These are phyloP conservation scores for honey bee (Apis mellifera) DNA, from an alignment of 1,140 invertebrate genomes.

Conservation along the genomic window DNA sequence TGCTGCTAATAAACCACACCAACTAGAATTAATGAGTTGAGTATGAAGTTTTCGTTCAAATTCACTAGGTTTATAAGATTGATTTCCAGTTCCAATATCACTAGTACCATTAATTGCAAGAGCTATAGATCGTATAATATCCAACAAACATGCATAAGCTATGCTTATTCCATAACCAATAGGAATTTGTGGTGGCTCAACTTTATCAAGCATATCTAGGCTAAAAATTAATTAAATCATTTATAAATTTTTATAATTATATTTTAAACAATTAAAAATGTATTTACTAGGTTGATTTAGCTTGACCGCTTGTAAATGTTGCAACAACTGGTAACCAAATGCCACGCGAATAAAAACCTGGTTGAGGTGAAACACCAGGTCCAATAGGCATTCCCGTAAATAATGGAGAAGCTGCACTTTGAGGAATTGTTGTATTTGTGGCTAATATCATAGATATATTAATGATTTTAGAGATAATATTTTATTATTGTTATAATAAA, in stretches of 20 bases:
- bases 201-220: conserved; percentile 96
- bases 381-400: conserved; percentile 87
- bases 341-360: conserved; percentile 95
- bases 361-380: conserved; percentile 91
- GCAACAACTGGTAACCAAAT: conserved; percentile 94
- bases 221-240: conserved; percentile 81
- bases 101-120: conserved; percentile 84
- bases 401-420: conserved; percentile 86
- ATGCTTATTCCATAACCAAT: conserved; percentile 98
- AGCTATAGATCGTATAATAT: conserved; percentile 91
- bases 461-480: conserved; percentile 29
- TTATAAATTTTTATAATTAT: not conserved
- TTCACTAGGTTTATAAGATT: conserved; percentile 80
- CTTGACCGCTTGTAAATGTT: conserved; percentile 91
- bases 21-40: conserved; percentile 96
- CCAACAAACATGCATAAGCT: conserved; percentile 95
- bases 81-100: conserved; percentile 75
- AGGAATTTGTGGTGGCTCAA: conserved; percentile 94
- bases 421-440: conserved; percentile 76
- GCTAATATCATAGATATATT: conserved; percentile 33
- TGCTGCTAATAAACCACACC: conserved; percentile 96
- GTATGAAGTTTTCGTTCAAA: conserved; percentile 84
- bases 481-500: conserved; percentile 38
- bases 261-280: not conserved
- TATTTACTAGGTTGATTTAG: conserved; percentile 93